Evolutionary conservation across 2,888 invertebrate species (phyloP).

Genomic region (Orchesella flavescens): DNA sequence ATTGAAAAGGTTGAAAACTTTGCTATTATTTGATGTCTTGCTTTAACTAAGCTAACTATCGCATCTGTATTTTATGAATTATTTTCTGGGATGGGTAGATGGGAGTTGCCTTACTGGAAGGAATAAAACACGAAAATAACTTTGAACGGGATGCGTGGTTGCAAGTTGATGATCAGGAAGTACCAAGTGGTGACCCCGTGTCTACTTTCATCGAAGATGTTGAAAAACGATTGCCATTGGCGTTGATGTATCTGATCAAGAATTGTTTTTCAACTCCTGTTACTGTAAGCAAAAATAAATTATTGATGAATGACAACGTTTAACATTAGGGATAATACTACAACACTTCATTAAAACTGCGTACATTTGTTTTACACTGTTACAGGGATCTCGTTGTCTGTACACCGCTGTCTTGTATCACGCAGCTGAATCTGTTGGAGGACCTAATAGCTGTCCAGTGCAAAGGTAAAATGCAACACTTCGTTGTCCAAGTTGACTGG

Average conservation of each 20-base stretch:
- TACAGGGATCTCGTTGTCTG: background rate
- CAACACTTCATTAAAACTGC: background rate
- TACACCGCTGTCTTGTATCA: background rate
- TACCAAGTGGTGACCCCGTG: constrained; percentile 3
- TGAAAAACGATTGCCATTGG: background rate
- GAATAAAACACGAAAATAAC: background rate
- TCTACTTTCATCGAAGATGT: background rate
- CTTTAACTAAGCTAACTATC: too few species aligned
- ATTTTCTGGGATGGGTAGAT: constrained; percentile 16
- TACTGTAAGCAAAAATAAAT: background rate
- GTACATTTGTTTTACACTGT: background rate
- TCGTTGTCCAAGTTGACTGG: background rate
- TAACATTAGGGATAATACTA: background rate
- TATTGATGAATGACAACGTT: background rate
- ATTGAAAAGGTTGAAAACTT: constrained; percentile 21
- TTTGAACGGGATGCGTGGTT: background rate
- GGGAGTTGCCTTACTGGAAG: constrained; percentile 12
- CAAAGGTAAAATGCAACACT: background rate
- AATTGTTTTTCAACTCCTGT: background rate
- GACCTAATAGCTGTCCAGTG: background rate
- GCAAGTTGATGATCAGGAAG: constrained; percentile 7
- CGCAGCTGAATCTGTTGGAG: background rate
- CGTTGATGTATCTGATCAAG: constrained; percentile 21
- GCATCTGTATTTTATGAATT: background rate
- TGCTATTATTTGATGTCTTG: too few species aligned